Percentiles rank a stretch among this genome's conserved stretches.
These are phyloP conservation scores for Orthosia cruda DNA, from an alignment of 2,888 invertebrate species.

Conservation along the genomic window DNA sequence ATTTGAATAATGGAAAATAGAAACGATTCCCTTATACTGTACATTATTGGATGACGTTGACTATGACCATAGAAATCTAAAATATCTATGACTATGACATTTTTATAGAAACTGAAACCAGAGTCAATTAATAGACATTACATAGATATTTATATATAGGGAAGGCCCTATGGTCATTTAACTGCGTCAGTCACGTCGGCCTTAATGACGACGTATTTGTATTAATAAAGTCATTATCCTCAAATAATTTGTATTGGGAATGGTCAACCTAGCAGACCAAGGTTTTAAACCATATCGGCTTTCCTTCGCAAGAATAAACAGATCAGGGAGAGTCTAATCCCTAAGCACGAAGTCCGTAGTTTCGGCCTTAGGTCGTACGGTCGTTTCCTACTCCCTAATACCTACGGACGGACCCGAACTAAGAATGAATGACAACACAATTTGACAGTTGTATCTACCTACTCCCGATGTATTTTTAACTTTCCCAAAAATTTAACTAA, in stretches of 20 bases:
- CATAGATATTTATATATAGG: slow-evolving; percentile 7
- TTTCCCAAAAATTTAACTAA: too few relatives aligned
- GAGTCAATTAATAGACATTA: slow-evolving; percentile 29
- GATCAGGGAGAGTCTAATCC: too few relatives aligned
- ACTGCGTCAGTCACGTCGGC: slow-evolving; percentile 9
- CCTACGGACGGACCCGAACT: too few relatives aligned
- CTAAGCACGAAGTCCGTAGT: too few relatives aligned
- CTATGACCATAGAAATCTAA: too few relatives aligned
- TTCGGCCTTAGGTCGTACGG: too few relatives aligned
- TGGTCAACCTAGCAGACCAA: not conserved
- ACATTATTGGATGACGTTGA: not conserved
- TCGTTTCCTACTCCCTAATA: too few relatives aligned
- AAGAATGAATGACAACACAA: too few relatives aligned
- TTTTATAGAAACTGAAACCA: not conserved
- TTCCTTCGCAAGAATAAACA: too few relatives aligned
- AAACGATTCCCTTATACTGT: not conserved
- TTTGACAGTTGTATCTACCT: too few relatives aligned
- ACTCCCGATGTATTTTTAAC: too few relatives aligned
- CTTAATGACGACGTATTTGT: not conserved
- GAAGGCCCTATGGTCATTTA: slow-evolving; percentile 6
- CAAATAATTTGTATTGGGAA: not conserved
- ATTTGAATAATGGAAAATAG: not conserved
- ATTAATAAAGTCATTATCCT: slow-evolving; percentile 8
- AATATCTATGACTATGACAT: not conserved
- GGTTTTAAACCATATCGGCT: not conserved